These are phyloP conservation scores for Baccha elongata DNA, from an alignment of 2,888 invertebrate genomes.

Conservation along the genomic window DNA sequence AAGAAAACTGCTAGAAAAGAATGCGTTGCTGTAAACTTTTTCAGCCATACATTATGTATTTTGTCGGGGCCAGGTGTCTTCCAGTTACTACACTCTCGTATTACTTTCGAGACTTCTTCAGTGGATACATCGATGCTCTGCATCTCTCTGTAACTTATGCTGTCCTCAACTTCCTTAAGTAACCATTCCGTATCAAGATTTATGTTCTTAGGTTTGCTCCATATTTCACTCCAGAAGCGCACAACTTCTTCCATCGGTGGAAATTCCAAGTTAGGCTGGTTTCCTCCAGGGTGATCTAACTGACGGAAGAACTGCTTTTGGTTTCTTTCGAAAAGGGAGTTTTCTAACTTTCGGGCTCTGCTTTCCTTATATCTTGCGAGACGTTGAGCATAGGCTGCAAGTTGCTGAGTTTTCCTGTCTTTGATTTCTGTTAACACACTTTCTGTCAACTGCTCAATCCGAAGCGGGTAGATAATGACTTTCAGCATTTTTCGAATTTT, in stretches of 20 bases:
- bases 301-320: too few species aligned
- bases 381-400: neutral
- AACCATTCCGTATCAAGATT: conserved; percentile 5
- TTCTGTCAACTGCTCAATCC: neutral
- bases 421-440: neutral
- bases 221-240: conserved; percentile 1
- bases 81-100: conserved; percentile 4
- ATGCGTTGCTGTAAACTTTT: conserved; percentile 2
- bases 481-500: neutral
- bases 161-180: neutral
- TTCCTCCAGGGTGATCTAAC: too few species aligned
- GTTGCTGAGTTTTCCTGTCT: neutral
- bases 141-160: neutral
- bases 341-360: too few species aligned
- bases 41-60: conserved; percentile 11
- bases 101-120: neutral
- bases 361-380: too few species aligned
- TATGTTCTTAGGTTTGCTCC: conserved; percentile 16
- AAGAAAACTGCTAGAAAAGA: neutral
- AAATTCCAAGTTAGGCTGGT: too few species aligned
- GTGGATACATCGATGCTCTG: neutral
- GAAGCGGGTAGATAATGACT: neutral
- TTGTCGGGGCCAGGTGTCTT: conserved; percentile 6
- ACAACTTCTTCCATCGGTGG: too few species aligned
- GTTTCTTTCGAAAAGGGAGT: too few species aligned